A percentile compares a stretch with the other conserved stretches of the same genome.
Conservation (phyloP, 2,888 invertebrate species). For the Sericinus montela region DNA sequence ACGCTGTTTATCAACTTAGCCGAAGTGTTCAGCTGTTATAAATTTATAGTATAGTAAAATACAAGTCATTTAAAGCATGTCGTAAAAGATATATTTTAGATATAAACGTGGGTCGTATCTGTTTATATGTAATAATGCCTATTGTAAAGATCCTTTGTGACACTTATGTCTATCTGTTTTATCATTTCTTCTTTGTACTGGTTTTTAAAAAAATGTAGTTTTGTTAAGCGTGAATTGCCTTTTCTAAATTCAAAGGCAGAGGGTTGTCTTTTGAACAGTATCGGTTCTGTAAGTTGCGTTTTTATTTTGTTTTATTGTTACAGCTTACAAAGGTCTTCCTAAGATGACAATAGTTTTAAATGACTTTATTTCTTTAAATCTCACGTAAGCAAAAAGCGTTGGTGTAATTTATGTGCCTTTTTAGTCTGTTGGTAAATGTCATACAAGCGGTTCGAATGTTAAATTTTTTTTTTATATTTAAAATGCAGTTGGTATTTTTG, state of each 20-base stretch:
- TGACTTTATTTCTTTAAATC: constrained; percentile 66
- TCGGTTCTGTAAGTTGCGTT: constrained; percentile 19
- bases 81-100: constrained; percentile 6
- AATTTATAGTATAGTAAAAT: no score
- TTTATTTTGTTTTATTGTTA: constrained; percentile 36
- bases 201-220: constrained; percentile 19
- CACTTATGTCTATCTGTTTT: constrained; percentile 61
- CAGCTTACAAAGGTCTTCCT: constrained; percentile 42
- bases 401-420: constrained; percentile 59
- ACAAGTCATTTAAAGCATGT: neutral
- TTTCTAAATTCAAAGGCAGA: constrained; percentile 23
- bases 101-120: constrained; percentile 34
- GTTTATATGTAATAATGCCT: constrained; percentile 57
- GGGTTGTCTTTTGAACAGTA: constrained; percentile 29
- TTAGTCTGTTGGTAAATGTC: constrained; percentile 43
- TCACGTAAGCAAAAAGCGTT: constrained; percentile 44
- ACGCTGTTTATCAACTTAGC: no score
- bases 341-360: constrained; percentile 73
- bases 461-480: neutral
- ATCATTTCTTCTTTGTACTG: constrained; percentile 59
- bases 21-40: no score
- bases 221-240: no score
- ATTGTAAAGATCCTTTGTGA: constrained; percentile 66
- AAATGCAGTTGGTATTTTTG: no score
- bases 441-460: neutral